Evolutionary conservation across 2,797 vertebrate species (phyloP), one percentile per base, ranked within the genome.

Genomic region (Ibycter americanus): DNA sequence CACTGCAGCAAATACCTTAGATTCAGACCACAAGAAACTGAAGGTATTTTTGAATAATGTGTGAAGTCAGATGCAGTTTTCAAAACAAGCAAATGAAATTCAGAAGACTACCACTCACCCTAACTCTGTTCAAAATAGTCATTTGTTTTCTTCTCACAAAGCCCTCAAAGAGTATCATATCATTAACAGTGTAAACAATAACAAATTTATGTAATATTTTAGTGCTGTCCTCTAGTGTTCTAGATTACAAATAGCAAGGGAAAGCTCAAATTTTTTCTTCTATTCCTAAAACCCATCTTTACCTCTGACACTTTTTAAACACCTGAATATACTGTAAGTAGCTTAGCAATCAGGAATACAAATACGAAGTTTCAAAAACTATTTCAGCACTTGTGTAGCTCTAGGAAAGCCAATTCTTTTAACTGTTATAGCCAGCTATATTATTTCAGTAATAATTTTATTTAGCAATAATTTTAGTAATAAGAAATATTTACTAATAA

Each of bases 211-310:
- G 92, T 74, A 96, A 97, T 97, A 97, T 93, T 92, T 97, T 92
- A 97, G 97, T 97, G 97, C 97, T 97, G 96, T 96, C 97, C 96
- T 97, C 98, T 98, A 97, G 97, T 91, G 97, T 98, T 95, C 91
- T 74, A 77, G 34, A 32, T 82, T 52, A 89, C 71, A 96, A 97
- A 97, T 16, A 97, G 77, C 97, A 97, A 89, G 73, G 49, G 44
- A 87, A 71, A 83, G 22, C 13, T 54, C 79, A 31, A 20, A 15
- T 36, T 56, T 78, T 58, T 56, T 46, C 46, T 68, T 72, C 58
- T 8, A 51, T 74, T 89, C 46, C 68, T 54, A 42, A 78, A 61
- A 34, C 2, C 7, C 12, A 32, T 12, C 15, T 49, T 74, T 76
- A 70, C 8, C 11, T 21, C 52, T 62, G 12, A 42, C 36, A 32